Conservation (phyloP, 2,113 vertebrate species). For the Burhinus oedicnemus region DNA sequence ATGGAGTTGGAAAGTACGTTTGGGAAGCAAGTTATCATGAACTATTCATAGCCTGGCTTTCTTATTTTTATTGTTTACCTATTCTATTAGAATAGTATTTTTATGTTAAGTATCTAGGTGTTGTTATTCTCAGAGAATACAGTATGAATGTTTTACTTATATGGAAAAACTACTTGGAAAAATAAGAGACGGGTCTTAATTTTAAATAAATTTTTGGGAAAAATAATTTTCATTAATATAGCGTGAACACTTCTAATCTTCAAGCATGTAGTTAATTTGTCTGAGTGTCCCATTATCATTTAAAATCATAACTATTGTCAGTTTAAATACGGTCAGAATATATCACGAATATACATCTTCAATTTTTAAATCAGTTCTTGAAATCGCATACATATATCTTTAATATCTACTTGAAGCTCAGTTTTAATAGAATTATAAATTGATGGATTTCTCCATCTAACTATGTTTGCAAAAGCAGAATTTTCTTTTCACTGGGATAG, state of each 20-base stretch:
- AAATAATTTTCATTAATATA: not conserved
- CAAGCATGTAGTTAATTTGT: not conserved
- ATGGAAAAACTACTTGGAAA: not conserved
- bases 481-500: no score
- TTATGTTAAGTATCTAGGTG: not conserved
- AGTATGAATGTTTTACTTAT: no score
- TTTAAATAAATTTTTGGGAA: not conserved
- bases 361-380: not conserved
- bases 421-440: no score
- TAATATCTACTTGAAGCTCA: no score
- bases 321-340: not conserved
- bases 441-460: no score
- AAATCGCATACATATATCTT: no score
- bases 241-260: not conserved
- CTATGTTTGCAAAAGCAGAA: no score
- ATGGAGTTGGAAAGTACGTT: not conserved
- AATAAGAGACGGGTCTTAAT: accelerated
- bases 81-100: not conserved
- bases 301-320: not conserved
- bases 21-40: not conserved
- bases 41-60: not conserved
- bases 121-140: not conserved
- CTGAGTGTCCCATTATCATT: not conserved
- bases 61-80: not conserved
- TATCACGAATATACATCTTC: not conserved